Conservation (phyloP, 2,888 invertebrate genomes). For the Strigamia crassipes region DNA sequence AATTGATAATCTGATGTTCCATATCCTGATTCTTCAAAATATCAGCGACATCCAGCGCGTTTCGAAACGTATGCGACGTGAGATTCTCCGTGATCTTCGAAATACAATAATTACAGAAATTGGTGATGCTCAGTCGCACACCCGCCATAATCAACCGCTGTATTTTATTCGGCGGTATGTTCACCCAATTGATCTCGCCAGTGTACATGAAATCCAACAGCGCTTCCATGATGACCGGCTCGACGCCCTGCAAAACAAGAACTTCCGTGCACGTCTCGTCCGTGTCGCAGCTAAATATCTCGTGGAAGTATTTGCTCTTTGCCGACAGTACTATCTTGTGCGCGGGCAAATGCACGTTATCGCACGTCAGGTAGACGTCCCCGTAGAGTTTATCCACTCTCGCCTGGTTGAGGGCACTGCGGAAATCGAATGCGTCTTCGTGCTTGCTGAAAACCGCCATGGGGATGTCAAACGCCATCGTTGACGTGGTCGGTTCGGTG, state of each 20-base stretch:
- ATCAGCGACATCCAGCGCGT: neutral
- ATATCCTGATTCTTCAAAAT: slow-evolving; percentile 41
- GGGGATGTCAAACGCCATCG: neutral
- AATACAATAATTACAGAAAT: slow-evolving; percentile 9
- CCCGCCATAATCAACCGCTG: neutral
- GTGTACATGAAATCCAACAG: slow-evolving; percentile 43
- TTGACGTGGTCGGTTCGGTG: neutral
- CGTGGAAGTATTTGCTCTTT: slow-evolving; percentile 36
- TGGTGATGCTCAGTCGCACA: neutral
- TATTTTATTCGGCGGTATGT: slow-evolving; percentile 36
- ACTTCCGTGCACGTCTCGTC: slow-evolving; percentile 17
- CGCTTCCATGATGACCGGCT: slow-evolving; percentile 12
- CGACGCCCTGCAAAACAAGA: neutral
- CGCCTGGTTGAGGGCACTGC: neutral
- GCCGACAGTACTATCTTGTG: slow-evolving; percentile 12
- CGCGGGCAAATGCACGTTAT: slow-evolving; percentile 24
- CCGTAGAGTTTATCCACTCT: neutral
- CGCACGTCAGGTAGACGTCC: slow-evolving; percentile 3
- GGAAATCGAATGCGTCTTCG: neutral
- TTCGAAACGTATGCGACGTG: neutral
- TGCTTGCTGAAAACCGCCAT: neutral
- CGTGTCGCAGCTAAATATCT: slow-evolving; percentile 19
- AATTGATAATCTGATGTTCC: slow-evolving; percentile 30
- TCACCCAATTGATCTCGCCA: neutral
- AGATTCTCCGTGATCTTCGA: neutral